Conservation (phyloP, 1,140 invertebrate genomes). For the Geopemphigus sp. region DNA sequence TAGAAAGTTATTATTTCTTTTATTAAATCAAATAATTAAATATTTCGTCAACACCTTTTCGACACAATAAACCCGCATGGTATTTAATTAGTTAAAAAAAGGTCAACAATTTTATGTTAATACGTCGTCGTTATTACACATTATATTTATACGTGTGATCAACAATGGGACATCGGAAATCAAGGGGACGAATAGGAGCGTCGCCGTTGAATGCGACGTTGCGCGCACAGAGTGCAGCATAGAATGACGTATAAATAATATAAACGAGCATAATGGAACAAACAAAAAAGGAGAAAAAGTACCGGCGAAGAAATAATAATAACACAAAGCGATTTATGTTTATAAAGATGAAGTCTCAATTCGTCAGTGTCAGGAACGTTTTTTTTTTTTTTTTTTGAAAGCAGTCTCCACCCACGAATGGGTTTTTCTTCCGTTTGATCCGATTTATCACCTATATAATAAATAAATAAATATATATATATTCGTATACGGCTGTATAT, state of each 20-base stretch:
- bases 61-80: constrained; percentile 42
- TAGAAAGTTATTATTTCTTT: constrained; percentile 20
- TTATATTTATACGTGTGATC: too few relatives aligned
- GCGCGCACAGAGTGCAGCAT: neutral
- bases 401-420: constrained; percentile 42
- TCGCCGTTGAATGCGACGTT: constrained; percentile 20
- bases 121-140: too few relatives aligned
- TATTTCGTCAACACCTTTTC: constrained; percentile 32
- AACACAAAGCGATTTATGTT: constrained; percentile 48
- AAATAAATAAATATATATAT: too few relatives aligned
- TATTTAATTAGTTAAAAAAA: constrained; percentile 41
- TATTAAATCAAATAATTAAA: constrained; percentile 38
- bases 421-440: constrained; percentile 49
- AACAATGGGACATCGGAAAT: constrained; percentile 37
- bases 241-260: constrained; percentile 43
- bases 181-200: constrained; percentile 19
- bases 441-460: constrained; percentile 45
- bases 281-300: constrained; percentile 21
- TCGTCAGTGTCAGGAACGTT: constrained; percentile 45
- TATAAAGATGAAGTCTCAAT: constrained; percentile 45
- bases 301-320: constrained; percentile 42
- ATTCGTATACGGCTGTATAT: neutral
- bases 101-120: constrained; percentile 40
- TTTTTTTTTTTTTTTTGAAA: constrained; percentile 34
- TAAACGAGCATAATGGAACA: constrained; percentile 48